These are phyloP conservation scores for Paraescarpia echinospica DNA, from an alignment of 1,140 invertebrate species.

Conservation along the genomic window DNA sequence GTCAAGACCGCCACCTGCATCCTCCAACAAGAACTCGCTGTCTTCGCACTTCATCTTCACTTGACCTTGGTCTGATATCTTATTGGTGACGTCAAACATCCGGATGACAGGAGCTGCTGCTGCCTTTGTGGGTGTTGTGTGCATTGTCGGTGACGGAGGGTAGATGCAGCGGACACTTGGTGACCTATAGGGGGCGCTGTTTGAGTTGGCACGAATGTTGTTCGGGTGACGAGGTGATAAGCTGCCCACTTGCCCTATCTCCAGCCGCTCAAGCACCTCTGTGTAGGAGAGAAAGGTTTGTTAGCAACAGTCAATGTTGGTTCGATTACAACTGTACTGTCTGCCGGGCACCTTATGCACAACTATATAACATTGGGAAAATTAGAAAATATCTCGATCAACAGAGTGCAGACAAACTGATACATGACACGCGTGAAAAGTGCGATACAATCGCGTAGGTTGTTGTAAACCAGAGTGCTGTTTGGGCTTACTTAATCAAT, in stretches of 20 bases:
- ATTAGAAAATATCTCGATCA: too few relatives aligned
- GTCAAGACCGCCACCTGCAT: neutral
- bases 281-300: neutral
- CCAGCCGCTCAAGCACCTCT: constrained; percentile 14
- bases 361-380: too few relatives aligned
- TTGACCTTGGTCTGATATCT: neutral
- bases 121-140: neutral
- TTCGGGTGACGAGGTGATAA: constrained; percentile 13
- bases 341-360: too few relatives aligned
- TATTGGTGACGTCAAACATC: neutral
- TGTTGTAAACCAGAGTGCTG: too few relatives aligned
- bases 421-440: too few relatives aligned
- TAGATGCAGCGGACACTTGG: constrained; percentile 1
- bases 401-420: too few relatives aligned
- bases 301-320: neutral
- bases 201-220: constrained; percentile 14
- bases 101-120: neutral
- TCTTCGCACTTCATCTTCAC: neutral
- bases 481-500: too few relatives aligned
- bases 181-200: neutral
- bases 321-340: neutral
- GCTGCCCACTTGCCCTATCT: constrained; percentile 17
- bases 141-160: neutral
- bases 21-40: neutral
- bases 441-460: too few relatives aligned